These are phyloP conservation scores for Bradypodion pumilum DNA, from an alignment of 2,797 vertebrate genomes.

Conservation along the genomic window DNA sequence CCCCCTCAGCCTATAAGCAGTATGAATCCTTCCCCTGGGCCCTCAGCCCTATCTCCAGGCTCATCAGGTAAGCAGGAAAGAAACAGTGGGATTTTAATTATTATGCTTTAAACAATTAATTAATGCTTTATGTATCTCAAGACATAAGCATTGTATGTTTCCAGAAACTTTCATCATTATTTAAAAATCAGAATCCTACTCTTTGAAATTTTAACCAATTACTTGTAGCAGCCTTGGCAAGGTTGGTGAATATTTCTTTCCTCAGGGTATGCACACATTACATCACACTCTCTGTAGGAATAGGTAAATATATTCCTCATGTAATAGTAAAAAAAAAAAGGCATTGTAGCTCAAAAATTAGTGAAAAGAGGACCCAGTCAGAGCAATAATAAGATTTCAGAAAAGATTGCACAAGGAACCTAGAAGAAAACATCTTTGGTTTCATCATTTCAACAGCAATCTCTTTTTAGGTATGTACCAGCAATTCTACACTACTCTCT, in stretches of 20 bases:
- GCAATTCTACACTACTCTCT: neutral
- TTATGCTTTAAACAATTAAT: slow-evolving; percentile 14
- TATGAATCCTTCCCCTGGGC: slow-evolving; percentile 95
- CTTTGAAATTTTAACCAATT: neutral
- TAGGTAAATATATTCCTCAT: neutral
- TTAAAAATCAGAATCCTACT: neutral
- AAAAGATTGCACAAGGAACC: neutral
- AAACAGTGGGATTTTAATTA: slow-evolving; percentile 3
- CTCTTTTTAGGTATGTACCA: neutral
- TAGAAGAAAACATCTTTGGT: neutral
- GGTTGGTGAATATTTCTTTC: neutral
- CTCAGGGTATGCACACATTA: neutral
- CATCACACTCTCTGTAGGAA: neutral
- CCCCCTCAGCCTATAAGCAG: slow-evolving; percentile 83
- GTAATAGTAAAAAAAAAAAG: neutral
- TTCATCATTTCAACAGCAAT: neutral
- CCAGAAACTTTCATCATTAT: neutral
- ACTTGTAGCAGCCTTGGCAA: neutral
- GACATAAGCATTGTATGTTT: neutral
- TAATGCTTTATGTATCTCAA: neutral
- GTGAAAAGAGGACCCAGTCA: neutral
- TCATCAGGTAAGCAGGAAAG: slow-evolving; percentile 87
- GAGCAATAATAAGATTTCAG: neutral
- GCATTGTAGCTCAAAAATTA: neutral
- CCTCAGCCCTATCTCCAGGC: slow-evolving; percentile 93